Evolutionary conservation across 2,888 invertebrate species (phyloP), one percentile per base, ranked within the genome.

Genomic region (Noctua pronuba): DNA sequence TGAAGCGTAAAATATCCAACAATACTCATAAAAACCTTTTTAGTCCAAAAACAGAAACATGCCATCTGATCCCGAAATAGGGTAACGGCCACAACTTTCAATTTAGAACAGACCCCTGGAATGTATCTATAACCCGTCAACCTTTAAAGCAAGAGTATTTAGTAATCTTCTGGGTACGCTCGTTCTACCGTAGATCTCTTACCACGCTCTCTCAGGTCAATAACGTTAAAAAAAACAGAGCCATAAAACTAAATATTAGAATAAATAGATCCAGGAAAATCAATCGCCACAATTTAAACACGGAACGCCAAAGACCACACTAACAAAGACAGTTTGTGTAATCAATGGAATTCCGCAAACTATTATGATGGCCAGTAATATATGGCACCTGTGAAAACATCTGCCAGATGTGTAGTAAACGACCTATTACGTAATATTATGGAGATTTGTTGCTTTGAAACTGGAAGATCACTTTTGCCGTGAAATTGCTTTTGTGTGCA

Each of bases 361-460:
- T 83, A 88, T 88, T 90, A 88, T 90, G 88, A 89, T 88, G 86
- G 82, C 84, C 79, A 80, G 64, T 83, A 73, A 81, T 81, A 80
- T 77, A 71, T 73, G 79, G 83, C 91, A 91, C 90, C 91, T 91
- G 91, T 87, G 79, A 90, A 82, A 91, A 91, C 91, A 91, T 75
- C 44, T 38, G 68, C 77, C 88, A 89, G 75, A 86, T 86, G 87
- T 75, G 67, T 79, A 73, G 69, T 74, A 73, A 77, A 79, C 86
- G 83, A 83, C 69, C 74, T 60, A 83, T 86, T 85, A 75, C 86
- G 86, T 82, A 85, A 84, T 83, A 83, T 83, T 73, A 83, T 28
- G 28, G 24, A 75, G 79, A 84, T 86, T 83, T 86, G 83, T 68
- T 28, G 60, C 76, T 64, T 58, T 68, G 65, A 74, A 86, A 74